phyloP scores from a whole-genome alignment of 1,140 invertebrate species.

The Brachionus manjavacas region DNA sequence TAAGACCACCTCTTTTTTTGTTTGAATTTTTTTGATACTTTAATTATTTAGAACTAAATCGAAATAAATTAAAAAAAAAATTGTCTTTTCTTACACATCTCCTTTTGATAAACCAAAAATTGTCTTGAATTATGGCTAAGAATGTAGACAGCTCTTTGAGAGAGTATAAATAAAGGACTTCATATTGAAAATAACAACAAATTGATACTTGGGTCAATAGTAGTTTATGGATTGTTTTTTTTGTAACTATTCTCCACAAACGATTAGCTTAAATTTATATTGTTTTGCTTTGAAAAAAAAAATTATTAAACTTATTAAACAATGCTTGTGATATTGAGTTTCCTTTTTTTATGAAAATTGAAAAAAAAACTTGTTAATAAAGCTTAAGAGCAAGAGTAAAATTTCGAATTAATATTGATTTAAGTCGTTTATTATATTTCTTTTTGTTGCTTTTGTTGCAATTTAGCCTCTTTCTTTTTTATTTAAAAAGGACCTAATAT shows the following conservation, averaged over 20 bases:
- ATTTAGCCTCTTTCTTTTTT: background rate
- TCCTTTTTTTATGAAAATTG: conserved; percentile 12
- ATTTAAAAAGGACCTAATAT: conserved; percentile 18
- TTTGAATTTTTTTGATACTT: background rate
- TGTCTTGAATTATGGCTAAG: background rate
- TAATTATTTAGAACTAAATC: background rate
- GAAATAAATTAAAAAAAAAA: background rate
- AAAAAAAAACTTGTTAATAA: conserved; percentile 6
- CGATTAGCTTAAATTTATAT: background rate
- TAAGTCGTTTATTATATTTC: background rate
- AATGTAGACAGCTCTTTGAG: background rate
- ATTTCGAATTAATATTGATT: conserved; percentile 16
- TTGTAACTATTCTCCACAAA: background rate
- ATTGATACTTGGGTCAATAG: background rate
- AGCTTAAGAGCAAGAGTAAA: background rate
- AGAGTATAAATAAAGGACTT: background rate
- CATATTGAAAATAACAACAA: background rate
- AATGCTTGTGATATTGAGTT: conserved; percentile 24
- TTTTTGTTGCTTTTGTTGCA: conserved; percentile 3
- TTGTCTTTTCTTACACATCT: background rate
- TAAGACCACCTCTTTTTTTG: background rate
- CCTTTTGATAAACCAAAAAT: background rate
- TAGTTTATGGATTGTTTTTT: background rate
- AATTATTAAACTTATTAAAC: conserved; percentile 6
- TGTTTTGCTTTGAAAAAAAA: conserved; percentile 2